These are phyloP conservation scores for Stylophora pistillata DNA, from an alignment of 64 coral and sea anemone genomes.

Conservation along the genomic window DNA sequence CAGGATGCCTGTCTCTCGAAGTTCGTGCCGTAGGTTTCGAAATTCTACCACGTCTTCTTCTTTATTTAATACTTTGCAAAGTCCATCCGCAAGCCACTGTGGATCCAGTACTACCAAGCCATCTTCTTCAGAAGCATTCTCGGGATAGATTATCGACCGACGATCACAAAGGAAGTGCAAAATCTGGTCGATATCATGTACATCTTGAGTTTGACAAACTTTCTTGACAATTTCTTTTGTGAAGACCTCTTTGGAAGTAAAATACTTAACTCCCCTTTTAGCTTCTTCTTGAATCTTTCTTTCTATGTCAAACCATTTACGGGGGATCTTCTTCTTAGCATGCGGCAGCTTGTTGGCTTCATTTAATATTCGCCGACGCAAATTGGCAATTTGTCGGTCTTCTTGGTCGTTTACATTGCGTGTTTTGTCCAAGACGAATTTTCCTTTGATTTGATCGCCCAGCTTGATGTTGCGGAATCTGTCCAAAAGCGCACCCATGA, in stretches of 20 bases:
- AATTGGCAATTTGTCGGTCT: neutral
- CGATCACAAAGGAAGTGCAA: conserved; percentile 28
- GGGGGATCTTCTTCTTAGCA: conserved; percentile 22
- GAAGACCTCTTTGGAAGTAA: neutral
- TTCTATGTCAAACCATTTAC: conserved; percentile 10
- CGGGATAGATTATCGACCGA: neutral
- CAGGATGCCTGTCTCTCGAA: conserved; percentile 10
- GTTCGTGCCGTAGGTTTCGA: neutral
- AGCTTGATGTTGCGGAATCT: neutral
- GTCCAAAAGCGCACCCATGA: neutral
- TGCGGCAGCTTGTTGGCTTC: conserved; percentile 13
- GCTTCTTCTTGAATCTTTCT: neutral
- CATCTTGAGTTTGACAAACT: neutral
- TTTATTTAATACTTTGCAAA: neutral
- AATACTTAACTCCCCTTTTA: neutral
- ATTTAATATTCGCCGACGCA: neutral
- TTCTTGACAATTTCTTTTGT: neutral
- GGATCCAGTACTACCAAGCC: conserved; percentile 25
- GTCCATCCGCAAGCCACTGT: neutral
- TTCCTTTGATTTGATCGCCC: neutral
- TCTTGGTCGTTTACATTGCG: neutral
- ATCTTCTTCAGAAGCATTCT: neutral
- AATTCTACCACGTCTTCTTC: neutral
- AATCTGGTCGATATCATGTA: neutral
- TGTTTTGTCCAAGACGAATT: conserved; percentile 5